Base-by-base conservation (phyloP, 2,797 vertebrate genomes). In the Myripristis murdjan region DNA sequence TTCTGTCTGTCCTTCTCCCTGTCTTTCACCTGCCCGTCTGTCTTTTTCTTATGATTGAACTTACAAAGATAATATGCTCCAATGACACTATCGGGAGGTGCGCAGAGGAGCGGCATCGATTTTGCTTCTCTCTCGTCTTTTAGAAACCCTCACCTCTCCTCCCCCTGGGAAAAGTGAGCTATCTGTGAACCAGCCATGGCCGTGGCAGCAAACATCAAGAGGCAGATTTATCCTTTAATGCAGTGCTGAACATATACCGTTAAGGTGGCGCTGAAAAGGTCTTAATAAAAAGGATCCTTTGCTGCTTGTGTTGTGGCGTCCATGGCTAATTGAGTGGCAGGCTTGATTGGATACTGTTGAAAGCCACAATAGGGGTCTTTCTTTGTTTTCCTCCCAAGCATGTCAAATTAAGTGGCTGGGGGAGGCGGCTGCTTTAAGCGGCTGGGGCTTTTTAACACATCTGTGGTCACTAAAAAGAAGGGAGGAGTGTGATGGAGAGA, bases 351-450 rank as follows among this genome's bases (percentile, higher is more conserved):
- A 85, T 55, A 63, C 79, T 74, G 83, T 83, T 91, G 70, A 90
- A 86, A 86, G 85, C 23, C 86, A 90, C 87, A 92, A 86, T 87
- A 66, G 82, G 83, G 85, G 72, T 77, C 82, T 82, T 64, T 83
- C 85, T 92, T 89, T 89, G 86, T 87, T 91, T 92, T 84, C 74
- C 71, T 81, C 64, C 51, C 69, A 84, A 88, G 83, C 89, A 84
- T 91, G 88, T 89, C 82, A 85, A 90, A 91, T 90, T 79, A 89
- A 91, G 79, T 77, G 84, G 77, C 68, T 8, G 72, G 64, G 55
- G 64, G 76, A 65, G 75, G 72, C 56, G 65, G 82, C 82, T 63
- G 75, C 80, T 82, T 87, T 79, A 85, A 91, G 83, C 63, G 75
- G 62, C 62, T n/a, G 44, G 70, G 58, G 80, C 83, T 77, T 82